Base-by-base conservation (phyloP, 2,113 vertebrate species). In the Gallinago paraguaiae region DNA sequence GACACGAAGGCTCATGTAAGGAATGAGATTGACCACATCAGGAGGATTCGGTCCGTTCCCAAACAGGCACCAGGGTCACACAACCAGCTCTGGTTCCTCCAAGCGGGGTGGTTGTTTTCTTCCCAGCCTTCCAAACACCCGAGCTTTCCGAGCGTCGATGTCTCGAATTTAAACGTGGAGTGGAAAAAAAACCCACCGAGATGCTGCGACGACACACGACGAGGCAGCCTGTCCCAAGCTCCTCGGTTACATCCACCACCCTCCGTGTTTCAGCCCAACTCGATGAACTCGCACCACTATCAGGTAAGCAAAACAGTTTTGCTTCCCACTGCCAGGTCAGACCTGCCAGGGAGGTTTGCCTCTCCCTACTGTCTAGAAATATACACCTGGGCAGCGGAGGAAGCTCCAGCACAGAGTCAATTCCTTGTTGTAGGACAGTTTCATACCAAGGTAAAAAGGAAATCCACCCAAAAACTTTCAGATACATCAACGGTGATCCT, bases 261-360 rank as follows among this genome's bases (percentile, higher is more conserved):
- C 43, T 72, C 20, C 0, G 0, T 3, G 0, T 3, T 35, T 33
- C 81, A 63, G 69, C 15, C 63, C 72, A 41, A 37, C 90, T 39
- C 22, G 8, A 57, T 4, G 28, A 75, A 72, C 82, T 6, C 3
- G 30, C 13, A 51, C 35, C 31, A 0, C 31, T 11, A 31, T 46
- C 90, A 60, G 48, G 56, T 25, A 88, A 20, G 90, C 88, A 68
- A 88, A 80, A 3, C 83, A 83, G 30, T 79, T 56, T 45, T 7
- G 56, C 70, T 39, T 8, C 53, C 82, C 3, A 2, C 64, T 7
- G 72, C 93, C 87, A 69, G 88, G 88, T 31, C 75, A 1, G 9
- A 88, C 93, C 93, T 92, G 96, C 92, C 82, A 33, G 91, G 72
- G 88, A 88, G 80, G 33, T 90, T 72, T 45, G n/a, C 54, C 79